A percentile compares a stretch with the other conserved stretches of the same genome.
phyloP scores from a whole-genome alignment of 2,888 invertebrate species.

The Patella ulyssiponensis region DNA sequence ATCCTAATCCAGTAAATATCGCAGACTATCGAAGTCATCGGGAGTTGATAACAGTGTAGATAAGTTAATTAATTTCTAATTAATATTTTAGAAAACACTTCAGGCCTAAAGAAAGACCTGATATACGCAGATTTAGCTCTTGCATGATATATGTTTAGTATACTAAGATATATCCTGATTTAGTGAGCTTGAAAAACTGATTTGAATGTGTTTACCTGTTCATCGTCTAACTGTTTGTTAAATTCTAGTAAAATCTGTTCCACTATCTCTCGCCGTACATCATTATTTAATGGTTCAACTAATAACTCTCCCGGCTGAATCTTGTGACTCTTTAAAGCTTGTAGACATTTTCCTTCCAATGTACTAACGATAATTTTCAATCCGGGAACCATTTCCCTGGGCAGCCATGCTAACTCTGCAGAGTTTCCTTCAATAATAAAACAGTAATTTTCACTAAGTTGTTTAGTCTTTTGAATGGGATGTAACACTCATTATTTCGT shows the following conservation, averaged over 20 bases:
- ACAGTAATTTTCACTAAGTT: not conserved
- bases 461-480: too few relatives aligned
- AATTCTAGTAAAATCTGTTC: slow-evolving; percentile 41
- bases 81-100: too few relatives aligned
- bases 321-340: slow-evolving; percentile 35
- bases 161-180: too few relatives aligned
- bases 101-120: too few relatives aligned
- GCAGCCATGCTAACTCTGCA: slow-evolving; percentile 45
- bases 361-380: slow-evolving; percentile 49
- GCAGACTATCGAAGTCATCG: too few relatives aligned
- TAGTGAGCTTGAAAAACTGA: too few relatives aligned
- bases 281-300: slow-evolving; percentile 41
- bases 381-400: slow-evolving; percentile 38
- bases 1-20: too few relatives aligned
- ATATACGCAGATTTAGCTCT: too few relatives aligned
- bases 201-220: slow-evolving; percentile 37
- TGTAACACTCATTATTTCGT: too few relatives aligned
- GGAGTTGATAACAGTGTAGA: too few relatives aligned
- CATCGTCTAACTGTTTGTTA: slow-evolving; percentile 48
- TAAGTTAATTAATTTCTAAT: too few relatives aligned
- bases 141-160: too few relatives aligned
- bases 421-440: slow-evolving; percentile 36
- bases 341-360: slow-evolving; percentile 44
- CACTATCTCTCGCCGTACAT: slow-evolving; percentile 42
- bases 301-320: slow-evolving; percentile 32